Evolutionary conservation across 2,888 invertebrate species (phyloP), one percentile per base, ranked within the genome.

Genomic region (Disparrhopalites patrizii): DNA sequence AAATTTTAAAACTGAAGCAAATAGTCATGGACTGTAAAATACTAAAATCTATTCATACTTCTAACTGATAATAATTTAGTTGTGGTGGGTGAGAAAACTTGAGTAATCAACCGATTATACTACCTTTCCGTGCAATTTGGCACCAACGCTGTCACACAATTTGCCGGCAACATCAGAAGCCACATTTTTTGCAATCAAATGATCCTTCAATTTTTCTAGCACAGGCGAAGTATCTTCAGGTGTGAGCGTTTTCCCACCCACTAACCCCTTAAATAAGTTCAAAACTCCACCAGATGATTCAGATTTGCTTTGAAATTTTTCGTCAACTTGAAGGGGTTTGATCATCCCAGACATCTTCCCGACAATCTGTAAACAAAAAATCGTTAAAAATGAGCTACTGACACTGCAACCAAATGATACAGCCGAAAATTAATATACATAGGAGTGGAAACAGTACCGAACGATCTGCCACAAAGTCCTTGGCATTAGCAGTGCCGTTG

Each of bases 181-280:
- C 0, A 99, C 99, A 80, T 99, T 99, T 81, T 99, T 99, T 0
- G 86, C 83, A 75, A 99, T 97, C 63, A 99, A 84, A 79, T 96
- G 97, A 79, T 98, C 97, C 68, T 89, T 89, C 82, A 99, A 83
- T 80, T 96, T 94, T 57, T 96, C 96, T 76, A 99, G 81, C 25
- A 87, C 90, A 0, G 95, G 91, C 58, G 85, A 83, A 85, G 99
- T 87, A 72, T 91, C 89, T 43, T 87, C 87, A 1, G 83, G 82
- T 0, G 89, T 86, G 65, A 99, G 81, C 47, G 89, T 90, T 80
- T 97, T 97, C 1, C 89, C 87, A 0, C 92, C 91, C n/a, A 93
- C 93, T 66, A 93, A 82, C 23, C 90, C 87, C 82, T 81, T 80
- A 75, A 58, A 74, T 62, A 68, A 62, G 50, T 66, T 66, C 30